Percentiles rank a stretch among this genome's conserved stretches.
Evolutionary conservation across 2,797 vertebrate genomes (phyloP).

Genomic region (Darevskia mixta): DNA sequence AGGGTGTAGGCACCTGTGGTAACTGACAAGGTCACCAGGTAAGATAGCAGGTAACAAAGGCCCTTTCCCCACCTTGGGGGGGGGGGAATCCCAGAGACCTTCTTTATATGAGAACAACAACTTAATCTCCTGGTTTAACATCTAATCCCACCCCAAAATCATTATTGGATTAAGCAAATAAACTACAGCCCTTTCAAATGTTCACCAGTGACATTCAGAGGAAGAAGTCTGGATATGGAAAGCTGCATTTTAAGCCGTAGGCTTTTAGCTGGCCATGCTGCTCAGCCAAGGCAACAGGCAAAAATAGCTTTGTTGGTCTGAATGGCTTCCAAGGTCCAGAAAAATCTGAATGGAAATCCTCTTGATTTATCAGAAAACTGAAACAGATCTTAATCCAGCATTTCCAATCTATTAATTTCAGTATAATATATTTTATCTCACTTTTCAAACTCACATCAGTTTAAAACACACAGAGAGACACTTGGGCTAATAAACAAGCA

Average conservation of each 20-base stretch:
- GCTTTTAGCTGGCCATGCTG: neutral
- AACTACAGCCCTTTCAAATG: conserved; percentile 11
- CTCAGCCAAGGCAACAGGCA: neutral
- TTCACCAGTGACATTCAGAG: neutral
- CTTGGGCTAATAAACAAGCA: no score
- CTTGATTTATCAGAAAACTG: neutral
- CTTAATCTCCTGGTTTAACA: conserved; percentile 35
- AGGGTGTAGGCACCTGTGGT: conserved; percentile 23
- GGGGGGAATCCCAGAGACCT: neutral
- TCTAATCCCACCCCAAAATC: conserved; percentile 30
- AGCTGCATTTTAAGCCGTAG: conserved; percentile 1
- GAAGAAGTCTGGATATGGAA: neutral
- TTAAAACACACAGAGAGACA: neutral
- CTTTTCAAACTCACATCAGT: neutral
- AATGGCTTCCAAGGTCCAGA: conserved; percentile 14
- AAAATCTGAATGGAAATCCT: neutral
- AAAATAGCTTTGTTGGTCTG: conserved; percentile 12
- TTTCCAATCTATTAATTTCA: neutral
- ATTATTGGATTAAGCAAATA: conserved; percentile 35
- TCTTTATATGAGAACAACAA: conserved; percentile 43
- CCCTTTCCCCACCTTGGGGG: conserved; percentile 14
- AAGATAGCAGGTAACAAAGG: conserved; percentile 37
- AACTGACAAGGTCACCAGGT: conserved; percentile 15
- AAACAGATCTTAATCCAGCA: neutral
- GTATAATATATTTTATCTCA: neutral